Conservation (phyloP, 2,113 vertebrate species). For the Naja naja region DNA sequence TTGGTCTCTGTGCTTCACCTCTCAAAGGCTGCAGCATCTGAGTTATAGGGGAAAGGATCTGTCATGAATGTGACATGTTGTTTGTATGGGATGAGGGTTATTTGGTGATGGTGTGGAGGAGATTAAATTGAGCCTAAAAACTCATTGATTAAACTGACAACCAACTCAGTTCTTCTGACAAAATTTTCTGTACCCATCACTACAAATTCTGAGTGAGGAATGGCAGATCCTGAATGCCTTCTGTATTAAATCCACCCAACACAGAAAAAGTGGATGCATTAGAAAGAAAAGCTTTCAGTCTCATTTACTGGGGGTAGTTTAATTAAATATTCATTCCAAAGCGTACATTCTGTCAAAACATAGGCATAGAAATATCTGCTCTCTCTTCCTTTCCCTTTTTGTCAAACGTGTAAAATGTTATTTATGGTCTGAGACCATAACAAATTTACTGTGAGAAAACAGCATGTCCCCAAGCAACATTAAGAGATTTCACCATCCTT, state of each 20-base stretch:
- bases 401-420: neutral
- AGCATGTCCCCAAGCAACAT: neutral
- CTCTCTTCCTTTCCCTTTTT: neutral
- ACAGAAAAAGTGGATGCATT: neutral
- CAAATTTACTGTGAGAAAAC: neutral
- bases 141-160: conserved; percentile 4
- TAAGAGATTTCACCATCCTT: neutral
- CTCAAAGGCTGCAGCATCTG: neutral
- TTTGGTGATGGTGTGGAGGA: neutral
- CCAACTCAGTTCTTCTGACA: neutral
- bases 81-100: conserved; percentile 7
- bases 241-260: neutral
- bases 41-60: neutral
- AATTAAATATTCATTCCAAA: neutral
- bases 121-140: conserved; percentile 11
- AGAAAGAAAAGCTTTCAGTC: neutral
- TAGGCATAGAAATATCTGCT: neutral
- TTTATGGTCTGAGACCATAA: neutral
- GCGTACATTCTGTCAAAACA: neutral
- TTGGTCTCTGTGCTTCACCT: neutral
- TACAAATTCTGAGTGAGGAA: neutral
- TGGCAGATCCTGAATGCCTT: neutral
- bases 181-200: neutral
- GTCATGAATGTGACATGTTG: neutral
- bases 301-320: neutral